A percentile compares a stretch with the other conserved stretches of the same genome.
Evolutionary conservation across 2,113 vertebrate species (phyloP).

Genomic region (Corythornis vintsioides): DNA sequence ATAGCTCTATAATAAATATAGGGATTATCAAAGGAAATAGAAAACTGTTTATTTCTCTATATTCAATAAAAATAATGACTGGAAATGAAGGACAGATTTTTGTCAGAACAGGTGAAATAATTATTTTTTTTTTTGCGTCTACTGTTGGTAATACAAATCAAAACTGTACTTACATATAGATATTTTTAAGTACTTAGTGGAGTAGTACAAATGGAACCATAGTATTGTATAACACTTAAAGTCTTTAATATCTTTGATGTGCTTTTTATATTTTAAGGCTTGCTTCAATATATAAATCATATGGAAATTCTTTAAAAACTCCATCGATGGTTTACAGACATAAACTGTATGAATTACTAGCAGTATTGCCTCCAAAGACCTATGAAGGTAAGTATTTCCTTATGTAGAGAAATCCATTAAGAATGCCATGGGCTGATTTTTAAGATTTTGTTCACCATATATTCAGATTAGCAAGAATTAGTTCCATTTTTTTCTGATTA

Average conservation of each 20-base stretch:
- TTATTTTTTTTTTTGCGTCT: not conserved
- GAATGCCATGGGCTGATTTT: not conserved
- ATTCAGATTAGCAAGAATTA: not conserved
- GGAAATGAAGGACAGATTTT: not conserved
- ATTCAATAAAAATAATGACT: not conserved
- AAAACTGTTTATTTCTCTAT: not conserved
- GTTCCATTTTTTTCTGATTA: not conserved
- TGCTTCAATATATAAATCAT: constrained; percentile 83
- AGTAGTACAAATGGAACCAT: not conserved
- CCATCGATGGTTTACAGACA: constrained; percentile 82
- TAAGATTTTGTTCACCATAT: not conserved
- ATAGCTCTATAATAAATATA: not conserved
- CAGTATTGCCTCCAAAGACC: constrained; percentile 85
- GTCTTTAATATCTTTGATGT: not conserved
- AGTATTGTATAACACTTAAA: not conserved
- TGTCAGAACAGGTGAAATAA: not conserved
- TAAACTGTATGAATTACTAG: constrained; percentile 88
- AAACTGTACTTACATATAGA: not conserved
- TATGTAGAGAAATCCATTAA: not conserved
- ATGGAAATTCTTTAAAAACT: constrained; percentile 82
- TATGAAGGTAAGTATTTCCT: constrained; percentile 84
- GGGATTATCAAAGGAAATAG: not conserved
- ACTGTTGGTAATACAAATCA: not conserved
- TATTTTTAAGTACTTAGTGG: not conserved
- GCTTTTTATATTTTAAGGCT: constrained; percentile 78